These are phyloP conservation scores for Xanthia togata DNA, from an alignment of 2,888 invertebrate genomes.

Conservation along the genomic window DNA sequence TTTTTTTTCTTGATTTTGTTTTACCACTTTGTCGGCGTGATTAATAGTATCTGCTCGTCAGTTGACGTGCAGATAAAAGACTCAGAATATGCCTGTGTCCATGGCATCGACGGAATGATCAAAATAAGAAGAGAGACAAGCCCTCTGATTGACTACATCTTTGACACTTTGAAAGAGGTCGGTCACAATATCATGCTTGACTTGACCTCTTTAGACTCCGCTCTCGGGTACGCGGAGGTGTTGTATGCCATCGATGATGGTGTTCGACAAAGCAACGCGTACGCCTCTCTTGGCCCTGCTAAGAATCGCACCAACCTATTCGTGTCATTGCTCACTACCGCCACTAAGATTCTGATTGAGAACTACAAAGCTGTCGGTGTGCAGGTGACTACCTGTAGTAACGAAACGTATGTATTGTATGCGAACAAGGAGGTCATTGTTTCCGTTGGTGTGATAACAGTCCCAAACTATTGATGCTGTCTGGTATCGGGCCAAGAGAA, in stretches of 20 bases:
- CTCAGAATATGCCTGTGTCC: conserved; percentile 8
- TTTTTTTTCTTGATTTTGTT: no score
- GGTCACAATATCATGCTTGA: no score
- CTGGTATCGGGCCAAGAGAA: conserved; percentile 44
- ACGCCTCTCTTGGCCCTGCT: not conserved
- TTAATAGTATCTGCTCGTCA: no score
- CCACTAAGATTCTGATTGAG: conserved; percentile 40
- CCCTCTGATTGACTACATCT: no score
- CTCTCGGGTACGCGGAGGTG: not conserved
- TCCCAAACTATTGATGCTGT: conserved; percentile 48
- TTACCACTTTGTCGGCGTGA: no score
- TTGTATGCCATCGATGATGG: conserved; percentile 24
- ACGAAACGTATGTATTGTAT: conserved; percentile 26
- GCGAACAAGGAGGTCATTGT: conserved; percentile 48
- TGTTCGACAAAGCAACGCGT: not conserved
- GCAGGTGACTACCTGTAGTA: conserved; percentile 23
- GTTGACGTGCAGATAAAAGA: no score
- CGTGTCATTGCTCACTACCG: conserved; percentile 30
- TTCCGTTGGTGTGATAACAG: conserved; percentile 38
- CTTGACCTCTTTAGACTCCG: no score
- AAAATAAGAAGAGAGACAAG: conserved; percentile 30
- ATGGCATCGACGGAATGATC: conserved; percentile 38
- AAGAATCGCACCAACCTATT: conserved; percentile 24
- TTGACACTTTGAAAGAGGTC: no score
- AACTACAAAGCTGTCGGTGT: conserved; percentile 41